phyloP scores from a whole-genome alignment of 2,113 vertebrate genomes.

The Agapornis roseicollis region DNA sequence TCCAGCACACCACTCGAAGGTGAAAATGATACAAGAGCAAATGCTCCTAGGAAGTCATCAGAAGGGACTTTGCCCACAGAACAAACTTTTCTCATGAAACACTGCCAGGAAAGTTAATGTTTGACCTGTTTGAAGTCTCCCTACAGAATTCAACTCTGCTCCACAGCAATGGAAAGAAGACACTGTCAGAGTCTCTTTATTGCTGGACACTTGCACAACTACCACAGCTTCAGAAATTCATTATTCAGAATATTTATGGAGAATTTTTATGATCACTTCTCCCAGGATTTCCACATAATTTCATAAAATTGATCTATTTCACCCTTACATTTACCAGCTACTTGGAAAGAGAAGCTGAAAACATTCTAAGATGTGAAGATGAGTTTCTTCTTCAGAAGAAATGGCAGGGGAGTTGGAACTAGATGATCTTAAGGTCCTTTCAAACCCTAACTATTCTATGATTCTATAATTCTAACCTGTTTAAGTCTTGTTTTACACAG shows the following conservation, averaged over 20 bases:
- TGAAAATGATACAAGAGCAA: background rate
- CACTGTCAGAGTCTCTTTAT: background rate
- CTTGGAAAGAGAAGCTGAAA: background rate
- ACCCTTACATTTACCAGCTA: background rate
- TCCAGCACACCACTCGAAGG: background rate
- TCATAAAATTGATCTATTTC: background rate
- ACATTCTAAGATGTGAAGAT: background rate
- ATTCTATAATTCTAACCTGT: too few relatives aligned
- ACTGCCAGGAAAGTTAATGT: slow-evolving; percentile 26
- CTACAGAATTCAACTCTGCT: background rate
- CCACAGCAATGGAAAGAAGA: background rate
- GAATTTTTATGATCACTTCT: background rate
- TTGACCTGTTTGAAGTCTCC: background rate
- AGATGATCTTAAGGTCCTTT: too few relatives aligned
- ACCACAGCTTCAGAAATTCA: background rate
- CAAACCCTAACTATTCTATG: too few relatives aligned
- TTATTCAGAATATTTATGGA: background rate
- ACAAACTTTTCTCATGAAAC: background rate
- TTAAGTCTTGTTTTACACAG: too few relatives aligned
- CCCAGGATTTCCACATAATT: background rate
- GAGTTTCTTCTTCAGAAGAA: background rate
- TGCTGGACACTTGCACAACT: background rate
- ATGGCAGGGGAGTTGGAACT: too few relatives aligned
- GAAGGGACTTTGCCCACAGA: background rate
- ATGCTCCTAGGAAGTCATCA: background rate